phyloP scores from a whole-genome alignment of 2,888 invertebrate species.

The Stenurella melanura region DNA sequence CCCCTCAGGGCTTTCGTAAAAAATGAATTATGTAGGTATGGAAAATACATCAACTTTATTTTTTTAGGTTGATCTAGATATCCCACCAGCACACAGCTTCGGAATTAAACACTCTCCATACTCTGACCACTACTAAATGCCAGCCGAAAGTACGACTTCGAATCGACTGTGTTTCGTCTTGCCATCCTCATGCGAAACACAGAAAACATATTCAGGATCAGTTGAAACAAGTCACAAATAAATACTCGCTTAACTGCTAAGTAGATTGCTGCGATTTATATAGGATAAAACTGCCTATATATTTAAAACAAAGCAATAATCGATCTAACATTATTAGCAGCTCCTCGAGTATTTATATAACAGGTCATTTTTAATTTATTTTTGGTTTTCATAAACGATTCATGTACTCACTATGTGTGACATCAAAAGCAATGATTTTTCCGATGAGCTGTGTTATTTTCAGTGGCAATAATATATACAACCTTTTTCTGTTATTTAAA shows the following conservation, averaged over 20 bases:
- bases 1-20: too few species aligned
- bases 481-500: slow-evolving; percentile 13
- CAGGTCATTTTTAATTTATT: slow-evolving; percentile 18
- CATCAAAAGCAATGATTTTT: slow-evolving; percentile 24
- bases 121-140: slow-evolving; percentile 72
- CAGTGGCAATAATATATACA: slow-evolving; percentile 18
- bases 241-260: slow-evolving; percentile 25
- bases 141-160: slow-evolving; percentile 47
- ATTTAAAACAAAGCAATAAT: background rate
- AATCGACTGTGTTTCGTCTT: slow-evolving; percentile 55
- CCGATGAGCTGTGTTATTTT: slow-evolving; percentile 21
- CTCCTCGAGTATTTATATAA: slow-evolving; percentile 8
- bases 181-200: slow-evolving; percentile 41
- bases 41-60: background rate
- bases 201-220: slow-evolving; percentile 41
- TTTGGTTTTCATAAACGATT: background rate
- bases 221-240: slow-evolving; percentile 11
- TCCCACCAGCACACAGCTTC: slow-evolving; percentile 83
- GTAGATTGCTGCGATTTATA: background rate
- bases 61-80: slow-evolving; percentile 78
- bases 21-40: too few species aligned
- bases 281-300: background rate
- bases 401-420: slow-evolving; percentile 18
- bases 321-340: slow-evolving; percentile 15
- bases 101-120: slow-evolving; percentile 92